Evolutionary conservation across 2,888 invertebrate genomes (phyloP), one percentile per base, ranked within the genome.

Genomic region (Andrena chrysosceles): DNA sequence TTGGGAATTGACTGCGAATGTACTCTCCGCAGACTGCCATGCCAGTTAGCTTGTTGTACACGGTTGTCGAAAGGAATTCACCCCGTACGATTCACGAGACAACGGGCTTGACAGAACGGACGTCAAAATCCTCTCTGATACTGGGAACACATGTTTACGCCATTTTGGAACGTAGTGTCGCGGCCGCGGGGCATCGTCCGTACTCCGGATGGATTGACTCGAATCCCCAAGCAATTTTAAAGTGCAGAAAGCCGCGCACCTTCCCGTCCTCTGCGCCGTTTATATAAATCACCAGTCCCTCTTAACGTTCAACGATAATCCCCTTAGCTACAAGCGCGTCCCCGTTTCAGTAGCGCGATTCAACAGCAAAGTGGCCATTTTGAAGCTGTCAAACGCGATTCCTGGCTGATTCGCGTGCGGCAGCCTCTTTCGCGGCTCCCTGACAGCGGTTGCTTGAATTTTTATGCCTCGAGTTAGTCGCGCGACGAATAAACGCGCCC

Each of bases 1-100:
- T 95, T 69, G 98, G 98, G 95, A 98, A 98, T 92, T 97, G 96
- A 86, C 96, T 96, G 94, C 96, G 96, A 86, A 98, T 96, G 92
- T 96, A 96, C 93, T 97, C 97, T 90, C 96, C 96, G 94, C 96
- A 97, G 89, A 95, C 95, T 92, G 97, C 96, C 97, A 97, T 97
- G 71, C 87, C 89, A 87, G 82, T 66, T 23, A 56, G 71, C 59
- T 59, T 73, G 62, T 67, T 84, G 59, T 59, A 71, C 64, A 13
- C 56, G 70, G 85, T 76, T 85, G 89, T 89, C 85, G 85, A 86
- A 66, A 68, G 33, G 62, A 69, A 84, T 76, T 66, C 56, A 29
- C 56, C 68, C 20, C 23, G 54, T 77, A 68, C 62, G 77, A 82
- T 83, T 69, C 63, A 52, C n/a, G 63, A 77, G 82, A 60, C 6